Conservation (phyloP, 2,888 invertebrate genomes). For the Caenorhabditis sp. region DNA sequence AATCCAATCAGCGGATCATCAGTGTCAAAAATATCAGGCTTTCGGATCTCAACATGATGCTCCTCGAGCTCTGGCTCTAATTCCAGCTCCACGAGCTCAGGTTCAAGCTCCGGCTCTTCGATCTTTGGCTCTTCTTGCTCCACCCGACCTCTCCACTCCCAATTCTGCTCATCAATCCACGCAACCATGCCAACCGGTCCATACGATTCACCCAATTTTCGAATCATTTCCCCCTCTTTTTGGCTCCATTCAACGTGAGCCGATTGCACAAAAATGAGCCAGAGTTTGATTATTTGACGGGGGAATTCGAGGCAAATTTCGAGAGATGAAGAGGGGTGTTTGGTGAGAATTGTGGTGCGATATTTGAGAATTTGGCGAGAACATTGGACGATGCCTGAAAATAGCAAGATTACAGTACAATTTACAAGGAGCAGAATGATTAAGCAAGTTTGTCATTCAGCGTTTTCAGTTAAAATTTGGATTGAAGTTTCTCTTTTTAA, state of each 20-base stretch:
- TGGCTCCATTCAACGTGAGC: constrained; percentile 41
- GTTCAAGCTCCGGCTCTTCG: neutral
- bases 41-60: neutral
- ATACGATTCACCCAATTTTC: constrained; percentile 34
- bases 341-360: constrained; percentile 14
- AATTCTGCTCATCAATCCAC: neutral
- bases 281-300: constrained; percentile 15
- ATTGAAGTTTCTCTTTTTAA: no score
- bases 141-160: neutral
- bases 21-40: neutral
- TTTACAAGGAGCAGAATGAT: no score
- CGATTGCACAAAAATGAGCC: constrained; percentile 43
- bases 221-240: constrained; percentile 24
- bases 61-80: neutral
- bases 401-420: no score
- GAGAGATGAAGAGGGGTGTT: neutral
- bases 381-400: no score
- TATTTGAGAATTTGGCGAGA: constrained; percentile 8
- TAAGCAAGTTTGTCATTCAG: no score
- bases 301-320: neutral
- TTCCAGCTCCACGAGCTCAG: neutral
- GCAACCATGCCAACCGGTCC: constrained; percentile 37
- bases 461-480: no score
- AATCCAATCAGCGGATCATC: constrained; percentile 30
- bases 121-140: constrained; percentile 2